A percentile compares a stretch with the other conserved stretches of the same genome.
Evolutionary conservation across 2,888 invertebrate genomes (phyloP).

Genomic region (Augochlorella aurata): DNA sequence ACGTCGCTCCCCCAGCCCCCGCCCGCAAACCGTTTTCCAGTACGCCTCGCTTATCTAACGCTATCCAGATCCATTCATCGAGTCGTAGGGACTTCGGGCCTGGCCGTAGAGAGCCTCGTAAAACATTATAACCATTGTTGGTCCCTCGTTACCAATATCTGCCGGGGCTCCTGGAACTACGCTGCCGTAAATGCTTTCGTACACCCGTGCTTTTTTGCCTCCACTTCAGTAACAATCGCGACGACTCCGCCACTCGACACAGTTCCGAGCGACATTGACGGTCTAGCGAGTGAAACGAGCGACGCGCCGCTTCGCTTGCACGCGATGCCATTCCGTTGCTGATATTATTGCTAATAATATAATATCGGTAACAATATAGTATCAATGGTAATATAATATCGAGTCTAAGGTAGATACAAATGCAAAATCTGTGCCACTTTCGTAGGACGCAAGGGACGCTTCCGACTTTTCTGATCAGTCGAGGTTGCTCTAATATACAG

Average conservation of each 20-base stretch:
- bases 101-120: conserved; percentile 43
- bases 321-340: background rate
- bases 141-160: conserved; percentile 53
- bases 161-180: conserved; percentile 6
- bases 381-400: too few relatives aligned
- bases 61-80: conserved; percentile 37
- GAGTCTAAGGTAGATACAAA: too few relatives aligned
- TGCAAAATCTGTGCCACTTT: too few relatives aligned
- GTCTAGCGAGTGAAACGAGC: background rate
- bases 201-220: conserved; percentile 6
- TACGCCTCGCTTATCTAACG: conserved; percentile 52
- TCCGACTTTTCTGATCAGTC: too few relatives aligned
- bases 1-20: background rate
- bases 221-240: conserved; percentile 12
- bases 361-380: too few relatives aligned
- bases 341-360: too few relatives aligned
- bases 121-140: conserved; percentile 52
- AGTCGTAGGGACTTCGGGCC: conserved; percentile 18
- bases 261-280: background rate
- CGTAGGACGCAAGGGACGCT: too few relatives aligned
- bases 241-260: background rate
- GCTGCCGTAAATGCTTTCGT: conserved; percentile 7
- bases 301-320: background rate
- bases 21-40: conserved; percentile 27
- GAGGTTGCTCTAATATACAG: too few relatives aligned